phyloP scores from a whole-genome alignment of 1,140 invertebrate genomes.

The Drosophila ambigua region DNA sequence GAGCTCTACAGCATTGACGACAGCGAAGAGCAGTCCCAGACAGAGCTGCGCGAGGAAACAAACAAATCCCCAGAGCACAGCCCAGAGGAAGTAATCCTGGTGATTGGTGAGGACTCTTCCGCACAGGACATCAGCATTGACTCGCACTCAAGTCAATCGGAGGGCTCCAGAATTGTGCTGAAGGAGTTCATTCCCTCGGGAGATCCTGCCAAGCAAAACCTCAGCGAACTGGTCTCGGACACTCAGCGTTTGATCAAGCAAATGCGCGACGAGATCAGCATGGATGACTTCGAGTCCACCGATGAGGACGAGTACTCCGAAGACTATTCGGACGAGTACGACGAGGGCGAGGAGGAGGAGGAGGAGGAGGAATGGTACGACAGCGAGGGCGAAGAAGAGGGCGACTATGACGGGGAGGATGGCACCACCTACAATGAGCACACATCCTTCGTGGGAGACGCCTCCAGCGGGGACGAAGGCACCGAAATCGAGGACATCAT shows the following conservation, averaged over 20 bases:
- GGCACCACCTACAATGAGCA: constrained; percentile 53
- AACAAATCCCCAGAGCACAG: constrained; percentile 42
- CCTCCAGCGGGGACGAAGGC: constrained; percentile 68
- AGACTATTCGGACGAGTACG: constrained; percentile 84
- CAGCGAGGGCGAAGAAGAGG: constrained; percentile 84
- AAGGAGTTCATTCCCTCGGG: constrained; percentile 74
- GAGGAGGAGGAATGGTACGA: constrained; percentile 85
- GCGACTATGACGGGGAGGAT: constrained; percentile 66
- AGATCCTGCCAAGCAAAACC: constrained; percentile 83
- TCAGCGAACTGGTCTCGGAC: constrained; percentile 85
- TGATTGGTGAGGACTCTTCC: constrained; percentile 20
- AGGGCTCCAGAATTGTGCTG: constrained; percentile 36
- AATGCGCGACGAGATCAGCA: constrained; percentile 87
- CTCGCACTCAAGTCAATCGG: constrained; percentile 52
- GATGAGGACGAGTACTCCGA: constrained; percentile 85
- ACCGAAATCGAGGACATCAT: constrained; percentile 67
- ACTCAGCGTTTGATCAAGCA: constrained; percentile 86
- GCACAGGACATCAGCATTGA: constrained; percentile 36
- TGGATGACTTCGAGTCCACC: constrained; percentile 85
- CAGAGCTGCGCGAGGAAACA: neutral
- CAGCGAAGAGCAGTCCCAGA: constrained; percentile 40
- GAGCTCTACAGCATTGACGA: constrained; percentile 69
- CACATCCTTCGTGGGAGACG: constrained; percentile 56
- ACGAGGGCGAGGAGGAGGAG: constrained; percentile 84
- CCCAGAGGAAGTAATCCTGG: constrained; percentile 28